Evolutionary conservation across 2,113 vertebrate species (phyloP).

Genomic region (Cranoglanis bouderius): DNA sequence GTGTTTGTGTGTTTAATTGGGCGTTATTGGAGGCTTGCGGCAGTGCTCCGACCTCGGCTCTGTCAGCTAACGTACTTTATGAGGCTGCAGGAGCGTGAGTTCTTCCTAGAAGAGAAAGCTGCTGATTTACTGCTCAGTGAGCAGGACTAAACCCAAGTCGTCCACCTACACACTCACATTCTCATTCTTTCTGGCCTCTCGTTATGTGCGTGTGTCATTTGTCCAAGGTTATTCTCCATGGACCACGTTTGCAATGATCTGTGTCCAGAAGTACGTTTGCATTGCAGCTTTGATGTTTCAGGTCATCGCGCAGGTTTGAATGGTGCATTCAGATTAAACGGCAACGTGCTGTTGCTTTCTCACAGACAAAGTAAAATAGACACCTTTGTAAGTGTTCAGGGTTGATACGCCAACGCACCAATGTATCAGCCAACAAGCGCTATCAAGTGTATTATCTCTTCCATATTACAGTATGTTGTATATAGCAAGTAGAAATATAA

Average conservation of each 20-base stretch:
- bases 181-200: conserved; percentile 3
- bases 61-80: conserved; percentile 33
- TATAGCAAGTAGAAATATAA: neutral
- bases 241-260: neutral
- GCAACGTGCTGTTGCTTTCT: neutral
- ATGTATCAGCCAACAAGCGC: no score
- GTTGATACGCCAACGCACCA: neutral
- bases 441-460: neutral
- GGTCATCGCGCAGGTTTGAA: neutral
- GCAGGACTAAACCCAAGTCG: conserved; percentile 2
- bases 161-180: conserved; percentile 17
- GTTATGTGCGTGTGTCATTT: neutral
- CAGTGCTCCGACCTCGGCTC: conserved; percentile 32
- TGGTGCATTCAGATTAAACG: no score
- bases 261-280: neutral
- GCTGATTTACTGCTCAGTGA: conserved; percentile 41
- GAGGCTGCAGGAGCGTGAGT: conserved; percentile 23
- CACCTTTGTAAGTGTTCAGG: neutral
- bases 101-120: conserved; percentile 33
- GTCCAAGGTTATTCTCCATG: neutral
- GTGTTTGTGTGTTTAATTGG: conserved; percentile 28
- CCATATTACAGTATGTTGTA: neutral
- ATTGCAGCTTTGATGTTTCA: neutral
- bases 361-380: neutral
- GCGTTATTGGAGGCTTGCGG: conserved; percentile 35